phyloP scores from a whole-genome alignment of 2,888 invertebrate species.

The Calameuta filiformis region DNA sequence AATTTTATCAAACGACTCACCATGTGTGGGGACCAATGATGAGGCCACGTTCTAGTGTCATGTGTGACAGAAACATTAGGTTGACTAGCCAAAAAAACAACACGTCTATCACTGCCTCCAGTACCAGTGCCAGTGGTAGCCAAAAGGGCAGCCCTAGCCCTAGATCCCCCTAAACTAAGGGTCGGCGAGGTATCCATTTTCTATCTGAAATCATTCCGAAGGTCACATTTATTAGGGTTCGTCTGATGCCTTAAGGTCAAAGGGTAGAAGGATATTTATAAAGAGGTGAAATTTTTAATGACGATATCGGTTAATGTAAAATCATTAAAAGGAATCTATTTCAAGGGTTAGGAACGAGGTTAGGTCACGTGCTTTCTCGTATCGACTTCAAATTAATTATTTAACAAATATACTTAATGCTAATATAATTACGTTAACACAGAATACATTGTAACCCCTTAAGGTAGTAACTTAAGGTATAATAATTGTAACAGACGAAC shows the following conservation, averaged over 20 bases:
- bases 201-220: slow-evolving; percentile 10
- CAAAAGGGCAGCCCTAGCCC: slow-evolving; percentile 59
- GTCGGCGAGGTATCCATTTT: slow-evolving; percentile 63
- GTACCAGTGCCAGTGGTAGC: slow-evolving; percentile 56
- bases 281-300: neutral
- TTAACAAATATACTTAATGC: neutral
- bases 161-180: slow-evolving; percentile 57
- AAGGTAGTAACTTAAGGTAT: neutral
- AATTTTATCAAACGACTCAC: slow-evolving; percentile 39
- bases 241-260: neutral
- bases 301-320: neutral
- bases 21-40: slow-evolving; percentile 63
- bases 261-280: neutral
- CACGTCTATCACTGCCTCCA: slow-evolving; percentile 59
- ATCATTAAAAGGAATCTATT: neutral
- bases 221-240: neutral
- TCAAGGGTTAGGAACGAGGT: neutral
- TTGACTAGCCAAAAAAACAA: slow-evolving; percentile 61
- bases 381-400: neutral
- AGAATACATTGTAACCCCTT: neutral
- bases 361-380: neutral
- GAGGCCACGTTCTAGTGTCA: slow-evolving; percentile 63
- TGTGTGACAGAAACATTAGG: slow-evolving; percentile 39
- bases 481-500: neutral
- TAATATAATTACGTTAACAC: neutral